A percentile compares a stretch with the other conserved stretches of the same genome.
Evolutionary conservation across 2,888 invertebrate genomes (phyloP).

Genomic region (Cinara cedri): DNA sequence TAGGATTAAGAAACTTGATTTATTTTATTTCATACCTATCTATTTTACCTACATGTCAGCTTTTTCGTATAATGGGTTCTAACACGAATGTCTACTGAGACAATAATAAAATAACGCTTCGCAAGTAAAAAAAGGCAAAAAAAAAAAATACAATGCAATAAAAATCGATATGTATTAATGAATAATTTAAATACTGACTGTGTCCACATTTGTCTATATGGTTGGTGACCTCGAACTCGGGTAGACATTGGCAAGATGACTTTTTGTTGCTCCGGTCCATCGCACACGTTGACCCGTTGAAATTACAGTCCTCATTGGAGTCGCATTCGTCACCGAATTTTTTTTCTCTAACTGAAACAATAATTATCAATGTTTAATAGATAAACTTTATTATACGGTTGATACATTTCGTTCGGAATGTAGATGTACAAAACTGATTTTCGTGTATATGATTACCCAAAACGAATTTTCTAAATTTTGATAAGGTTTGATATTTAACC

Average conservation of each 20-base stretch:
- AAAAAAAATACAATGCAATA: background rate
- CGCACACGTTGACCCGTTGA: conserved; percentile 74
- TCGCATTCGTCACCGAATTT: conserved; percentile 81
- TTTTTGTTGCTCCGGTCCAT: conserved; percentile 63
- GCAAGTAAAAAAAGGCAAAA: background rate
- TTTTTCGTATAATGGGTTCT: background rate
- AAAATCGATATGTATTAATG: conserved; percentile 7
- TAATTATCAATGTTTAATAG: background rate
- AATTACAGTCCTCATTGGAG: conserved; percentile 75
- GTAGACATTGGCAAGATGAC: conserved; percentile 75
- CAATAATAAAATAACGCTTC: conserved; percentile 22
- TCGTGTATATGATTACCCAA: no score
- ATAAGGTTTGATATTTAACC: no score
- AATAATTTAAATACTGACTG: conserved; percentile 67
- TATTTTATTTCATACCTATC: background rate
- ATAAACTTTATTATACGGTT: background rate
- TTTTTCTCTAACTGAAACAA: conserved; percentile 64
- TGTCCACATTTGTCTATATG: conserved; percentile 85
- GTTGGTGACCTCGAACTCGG: conserved; percentile 77
- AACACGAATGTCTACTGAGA: conserved; percentile 18
- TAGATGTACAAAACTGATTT: background rate
- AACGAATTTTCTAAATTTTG: no score
- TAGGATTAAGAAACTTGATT: background rate
- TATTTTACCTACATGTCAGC: background rate
- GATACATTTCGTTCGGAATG: background rate